Evolutionary conservation across 2,113 vertebrate genomes (phyloP).

Genomic region (Mormoops blainvillei): DNA sequence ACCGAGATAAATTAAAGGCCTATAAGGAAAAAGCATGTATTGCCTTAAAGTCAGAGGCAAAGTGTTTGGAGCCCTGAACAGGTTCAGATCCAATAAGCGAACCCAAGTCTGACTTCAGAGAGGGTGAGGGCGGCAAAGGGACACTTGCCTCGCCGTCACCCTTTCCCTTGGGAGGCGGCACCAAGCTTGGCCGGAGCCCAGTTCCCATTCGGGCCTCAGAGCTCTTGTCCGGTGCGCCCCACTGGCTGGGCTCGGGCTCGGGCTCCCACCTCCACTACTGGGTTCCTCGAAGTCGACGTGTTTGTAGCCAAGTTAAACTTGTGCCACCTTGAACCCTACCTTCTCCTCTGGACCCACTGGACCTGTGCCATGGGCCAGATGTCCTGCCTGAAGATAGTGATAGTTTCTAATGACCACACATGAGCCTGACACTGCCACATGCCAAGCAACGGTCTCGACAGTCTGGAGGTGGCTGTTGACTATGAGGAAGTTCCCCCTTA

Average conservation of each 20-base stretch:
- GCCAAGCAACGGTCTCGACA: not conserved
- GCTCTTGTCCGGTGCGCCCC: fast-evolving
- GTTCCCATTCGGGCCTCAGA: not conserved
- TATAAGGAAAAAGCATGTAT: constrained; percentile 70
- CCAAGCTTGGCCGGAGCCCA: not conserved
- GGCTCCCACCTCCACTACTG: not conserved
- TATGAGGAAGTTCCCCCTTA: not conserved
- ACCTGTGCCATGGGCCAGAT: not conserved
- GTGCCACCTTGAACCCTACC: not conserved
- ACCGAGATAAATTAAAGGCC: constrained; percentile 94
- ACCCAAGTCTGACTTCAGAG: not conserved
- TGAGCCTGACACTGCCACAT: not conserved
- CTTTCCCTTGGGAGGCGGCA: not conserved
- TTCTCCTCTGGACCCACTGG: not conserved
- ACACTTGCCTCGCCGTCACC: not conserved
- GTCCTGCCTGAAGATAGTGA: not conserved
- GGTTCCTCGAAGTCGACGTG: not conserved
- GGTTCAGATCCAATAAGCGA: not conserved
- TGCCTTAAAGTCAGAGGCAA: not conserved
- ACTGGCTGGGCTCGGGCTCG: not conserved
- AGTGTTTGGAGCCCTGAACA: not conserved
- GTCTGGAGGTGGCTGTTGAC: not conserved
- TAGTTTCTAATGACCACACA: not conserved
- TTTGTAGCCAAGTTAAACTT: not conserved
- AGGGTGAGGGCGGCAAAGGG: fast-evolving